Conservation (phyloP, 2,113 vertebrate species). For the Platysteira castanea region DNA sequence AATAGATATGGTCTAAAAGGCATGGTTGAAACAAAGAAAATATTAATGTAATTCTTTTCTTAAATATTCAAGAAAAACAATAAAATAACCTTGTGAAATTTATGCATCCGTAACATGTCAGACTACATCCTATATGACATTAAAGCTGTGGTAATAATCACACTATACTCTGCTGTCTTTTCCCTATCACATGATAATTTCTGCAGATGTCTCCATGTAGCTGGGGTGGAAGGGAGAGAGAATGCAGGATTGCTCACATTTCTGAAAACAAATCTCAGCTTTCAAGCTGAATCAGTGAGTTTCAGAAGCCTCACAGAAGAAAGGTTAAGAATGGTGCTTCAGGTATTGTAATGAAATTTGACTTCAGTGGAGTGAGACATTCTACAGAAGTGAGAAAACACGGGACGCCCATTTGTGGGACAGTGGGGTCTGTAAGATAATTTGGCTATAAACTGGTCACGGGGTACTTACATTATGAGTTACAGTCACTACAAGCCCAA, state of each 20-base stretch:
- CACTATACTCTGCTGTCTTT: neutral
- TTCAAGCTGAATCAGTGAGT: neutral
- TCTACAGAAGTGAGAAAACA: neutral
- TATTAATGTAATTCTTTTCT: neutral
- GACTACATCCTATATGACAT: neutral
- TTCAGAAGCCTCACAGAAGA: neutral
- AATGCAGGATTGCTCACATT: accelerated
- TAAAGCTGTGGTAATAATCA: neutral
- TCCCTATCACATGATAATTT: neutral
- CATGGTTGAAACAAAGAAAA: neutral
- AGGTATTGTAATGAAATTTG: neutral
- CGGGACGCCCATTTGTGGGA: neutral
- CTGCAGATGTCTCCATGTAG: neutral
- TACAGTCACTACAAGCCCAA: neutral
- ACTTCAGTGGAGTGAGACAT: neutral
- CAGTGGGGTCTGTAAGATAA: neutral
- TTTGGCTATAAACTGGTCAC: neutral
- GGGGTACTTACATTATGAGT: neutral
- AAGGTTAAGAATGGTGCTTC: neutral
- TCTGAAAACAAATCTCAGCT: neutral
- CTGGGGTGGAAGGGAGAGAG: accelerated
- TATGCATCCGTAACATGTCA: neutral
- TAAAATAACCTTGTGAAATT: neutral
- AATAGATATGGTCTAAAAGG: neutral
- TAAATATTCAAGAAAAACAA: neutral